These are phyloP conservation scores for Dicyrtomina minuta DNA, from an alignment of 2,888 invertebrate species.

Conservation along the genomic window DNA sequence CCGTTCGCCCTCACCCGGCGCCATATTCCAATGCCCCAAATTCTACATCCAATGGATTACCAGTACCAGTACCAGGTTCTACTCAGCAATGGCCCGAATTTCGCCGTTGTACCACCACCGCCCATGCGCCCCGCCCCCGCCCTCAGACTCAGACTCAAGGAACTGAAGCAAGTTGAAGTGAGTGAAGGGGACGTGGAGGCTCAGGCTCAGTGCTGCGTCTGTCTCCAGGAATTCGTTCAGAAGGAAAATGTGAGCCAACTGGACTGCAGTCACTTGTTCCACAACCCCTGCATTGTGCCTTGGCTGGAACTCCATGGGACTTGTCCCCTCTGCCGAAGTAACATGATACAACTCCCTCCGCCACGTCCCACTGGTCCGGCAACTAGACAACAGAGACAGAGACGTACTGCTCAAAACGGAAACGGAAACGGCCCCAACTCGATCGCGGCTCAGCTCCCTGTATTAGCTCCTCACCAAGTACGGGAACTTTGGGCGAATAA, in stretches of 20 bases:
- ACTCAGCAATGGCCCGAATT: no score
- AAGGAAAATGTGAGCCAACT: constrained; percentile 76
- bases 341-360: no score
- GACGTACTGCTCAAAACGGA: no score
- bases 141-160: constrained; percentile 81
- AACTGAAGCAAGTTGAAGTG: constrained; percentile 76
- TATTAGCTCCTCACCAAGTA: no score
- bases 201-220: constrained; percentile 88
- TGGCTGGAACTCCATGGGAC: constrained; percentile 71
- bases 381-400: no score
- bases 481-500: no score
- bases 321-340: constrained; percentile 25
- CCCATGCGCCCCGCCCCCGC: constrained; percentile 87
- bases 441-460: no score
- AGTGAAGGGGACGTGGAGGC: constrained; percentile 72
- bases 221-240: constrained; percentile 86
- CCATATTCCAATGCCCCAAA: neutral
- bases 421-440: no score
- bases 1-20: neutral
- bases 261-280: constrained; percentile 83
- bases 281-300: constrained; percentile 87
- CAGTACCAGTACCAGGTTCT: constrained; percentile 90
- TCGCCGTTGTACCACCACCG: no score
- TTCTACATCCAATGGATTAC: constrained; percentile 70
- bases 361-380: no score